phyloP scores from a whole-genome alignment of 2,113 vertebrate genomes.

The Serinus canaria region DNA sequence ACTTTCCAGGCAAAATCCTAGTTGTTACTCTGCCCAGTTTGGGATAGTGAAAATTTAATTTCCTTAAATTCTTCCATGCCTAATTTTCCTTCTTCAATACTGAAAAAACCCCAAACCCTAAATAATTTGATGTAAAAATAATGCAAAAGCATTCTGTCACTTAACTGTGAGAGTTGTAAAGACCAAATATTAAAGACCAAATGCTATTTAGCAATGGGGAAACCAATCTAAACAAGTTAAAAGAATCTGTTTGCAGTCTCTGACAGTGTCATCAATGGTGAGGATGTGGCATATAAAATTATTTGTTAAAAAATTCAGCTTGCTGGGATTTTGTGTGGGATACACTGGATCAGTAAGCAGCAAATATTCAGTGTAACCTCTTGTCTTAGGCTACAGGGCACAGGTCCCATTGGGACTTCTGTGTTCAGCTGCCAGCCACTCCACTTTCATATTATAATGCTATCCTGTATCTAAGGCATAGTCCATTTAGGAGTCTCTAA shows the following conservation, averaged over 20 bases:
- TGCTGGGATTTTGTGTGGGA: background rate
- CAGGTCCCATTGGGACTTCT: background rate
- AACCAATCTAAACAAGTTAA: slow-evolving; percentile 27
- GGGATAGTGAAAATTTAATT: slow-evolving; percentile 5
- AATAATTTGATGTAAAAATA: background rate
- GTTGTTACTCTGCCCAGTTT: background rate
- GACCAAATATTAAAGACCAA: background rate
- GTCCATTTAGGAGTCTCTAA: background rate
- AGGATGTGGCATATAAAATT: slow-evolving; percentile 8
- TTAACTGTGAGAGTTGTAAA: background rate
- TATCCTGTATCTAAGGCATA: background rate
- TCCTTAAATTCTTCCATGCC: background rate
- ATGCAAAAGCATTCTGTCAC: background rate
- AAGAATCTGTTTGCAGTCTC: background rate
- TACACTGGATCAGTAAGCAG: background rate
- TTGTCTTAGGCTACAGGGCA: background rate
- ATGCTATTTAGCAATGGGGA: background rate
- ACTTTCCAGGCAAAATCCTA: background rate
- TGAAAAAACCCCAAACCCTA: background rate
- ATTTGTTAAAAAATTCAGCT: background rate
- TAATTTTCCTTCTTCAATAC: background rate
- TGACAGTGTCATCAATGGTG: background rate
- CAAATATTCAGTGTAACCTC: background rate
- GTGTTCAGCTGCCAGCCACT: background rate
- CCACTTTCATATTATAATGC: background rate